These are phyloP conservation scores for Solea solea DNA, from an alignment of 2,113 vertebrate species.

Conservation along the genomic window DNA sequence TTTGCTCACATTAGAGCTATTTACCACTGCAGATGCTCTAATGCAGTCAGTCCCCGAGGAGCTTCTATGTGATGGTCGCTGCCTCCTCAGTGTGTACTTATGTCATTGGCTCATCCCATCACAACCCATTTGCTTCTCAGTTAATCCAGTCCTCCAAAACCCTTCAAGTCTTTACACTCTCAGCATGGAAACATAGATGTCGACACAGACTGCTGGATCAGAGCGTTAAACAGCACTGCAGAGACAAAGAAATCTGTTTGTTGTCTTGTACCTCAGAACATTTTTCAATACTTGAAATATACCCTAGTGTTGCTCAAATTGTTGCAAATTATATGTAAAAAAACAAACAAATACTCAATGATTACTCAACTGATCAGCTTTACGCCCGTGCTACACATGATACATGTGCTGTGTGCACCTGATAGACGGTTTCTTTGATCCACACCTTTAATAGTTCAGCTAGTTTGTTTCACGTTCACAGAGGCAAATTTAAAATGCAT, in stretches of 20 bases:
- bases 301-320: conserved; percentile 19
- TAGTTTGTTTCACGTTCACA: too few species aligned
- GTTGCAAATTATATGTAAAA: conserved; percentile 12
- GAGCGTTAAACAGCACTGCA: conserved; percentile 59
- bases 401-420: too few species aligned
- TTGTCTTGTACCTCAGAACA: conserved; percentile 46
- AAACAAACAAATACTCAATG: conserved; percentile 6
- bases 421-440: too few species aligned
- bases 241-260: conserved; percentile 37
- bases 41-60: conserved; percentile 53
- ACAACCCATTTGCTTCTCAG: conserved; percentile 70
- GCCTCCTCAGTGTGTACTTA: conserved; percentile 53
- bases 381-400: too few species aligned
- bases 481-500: too few species aligned
- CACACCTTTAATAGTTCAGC: too few species aligned
- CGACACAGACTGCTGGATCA: conserved; percentile 44
- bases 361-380: too few species aligned
- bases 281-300: conserved; percentile 33
- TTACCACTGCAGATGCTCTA: conserved; percentile 34
- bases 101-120: conserved; percentile 67
- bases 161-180: conserved; percentile 54
- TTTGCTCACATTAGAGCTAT: conserved; percentile 8
- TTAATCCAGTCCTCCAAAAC: conserved; percentile 57
- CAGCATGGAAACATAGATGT: conserved; percentile 62
- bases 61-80: conserved; percentile 17